Percentiles rank a stretch among this genome's conserved stretches.
Evolutionary conservation across 2,797 vertebrate genomes (phyloP).

Genomic region (Anisognathus igniventris): DNA sequence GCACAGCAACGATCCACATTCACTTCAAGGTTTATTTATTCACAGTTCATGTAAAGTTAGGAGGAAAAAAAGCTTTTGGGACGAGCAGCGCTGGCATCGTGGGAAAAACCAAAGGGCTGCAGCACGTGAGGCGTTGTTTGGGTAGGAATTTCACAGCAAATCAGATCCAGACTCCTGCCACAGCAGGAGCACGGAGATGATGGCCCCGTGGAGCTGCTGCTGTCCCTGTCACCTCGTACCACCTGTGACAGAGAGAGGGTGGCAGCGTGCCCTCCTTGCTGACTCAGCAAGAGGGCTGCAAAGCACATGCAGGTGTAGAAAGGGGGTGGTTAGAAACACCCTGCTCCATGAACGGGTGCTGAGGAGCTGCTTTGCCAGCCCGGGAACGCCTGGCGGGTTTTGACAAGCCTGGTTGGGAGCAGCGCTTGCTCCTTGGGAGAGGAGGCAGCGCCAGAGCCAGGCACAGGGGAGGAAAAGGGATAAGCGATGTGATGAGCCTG

Average conservation of each 20-base stretch:
- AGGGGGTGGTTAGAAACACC: neutral
- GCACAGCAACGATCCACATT: neutral
- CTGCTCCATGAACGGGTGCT: rapidly evolving
- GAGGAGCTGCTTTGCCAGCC: rapidly evolving
- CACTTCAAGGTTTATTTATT: neutral
- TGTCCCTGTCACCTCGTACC: neutral
- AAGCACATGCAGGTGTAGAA: neutral
- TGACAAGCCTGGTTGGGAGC: neutral
- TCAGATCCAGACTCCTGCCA: neutral
- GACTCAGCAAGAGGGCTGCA: rapidly evolving
- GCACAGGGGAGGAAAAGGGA: neutral
- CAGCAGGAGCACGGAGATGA: neutral
- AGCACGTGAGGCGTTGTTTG: neutral
- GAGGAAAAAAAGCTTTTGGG: neutral
- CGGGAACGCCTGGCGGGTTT: rapidly evolving
- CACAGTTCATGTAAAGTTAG: neutral
- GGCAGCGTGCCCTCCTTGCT: neutral
- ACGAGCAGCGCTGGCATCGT: neutral
- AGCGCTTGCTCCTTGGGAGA: neutral
- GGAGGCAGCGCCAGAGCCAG: rapidly evolving
- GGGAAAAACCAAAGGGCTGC: neutral
- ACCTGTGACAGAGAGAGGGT: too few species aligned
- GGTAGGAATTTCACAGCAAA: neutral
- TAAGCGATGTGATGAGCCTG: neutral
- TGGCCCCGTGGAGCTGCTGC: neutral